Evolutionary conservation across 2,888 invertebrate genomes (phyloP).

Genomic region (Corbicula japonica): DNA sequence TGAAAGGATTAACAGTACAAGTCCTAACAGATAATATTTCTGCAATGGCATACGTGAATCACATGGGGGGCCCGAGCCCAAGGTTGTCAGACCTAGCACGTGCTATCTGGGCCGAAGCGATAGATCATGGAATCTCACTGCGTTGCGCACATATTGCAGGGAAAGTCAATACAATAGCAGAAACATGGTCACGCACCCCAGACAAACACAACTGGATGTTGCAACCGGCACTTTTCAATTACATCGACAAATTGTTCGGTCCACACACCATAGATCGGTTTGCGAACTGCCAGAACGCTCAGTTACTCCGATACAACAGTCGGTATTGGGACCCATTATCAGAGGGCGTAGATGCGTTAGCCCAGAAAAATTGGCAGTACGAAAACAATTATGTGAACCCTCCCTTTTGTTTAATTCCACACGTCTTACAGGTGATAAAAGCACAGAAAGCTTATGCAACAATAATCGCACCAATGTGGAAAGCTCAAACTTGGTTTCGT

Average conservation of each 20-base stretch:
- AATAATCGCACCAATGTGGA: constrained; percentile 29
- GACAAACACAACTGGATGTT: constrained; percentile 41
- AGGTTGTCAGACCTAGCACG: constrained; percentile 22
- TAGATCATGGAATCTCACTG: constrained; percentile 40
- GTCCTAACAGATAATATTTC: constrained; percentile 36
- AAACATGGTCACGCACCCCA: constrained; percentile 43
- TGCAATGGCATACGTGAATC: constrained; percentile 45
- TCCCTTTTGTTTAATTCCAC: constrained; percentile 39
- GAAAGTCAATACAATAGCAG: constrained; percentile 29
- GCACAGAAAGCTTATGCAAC: too few relatives aligned
- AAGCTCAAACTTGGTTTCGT: constrained; percentile 6
- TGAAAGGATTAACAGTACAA: constrained; percentile 27
- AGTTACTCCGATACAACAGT: constrained; percentile 40
- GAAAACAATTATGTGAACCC: constrained; percentile 56
- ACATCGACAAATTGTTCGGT: constrained; percentile 38
- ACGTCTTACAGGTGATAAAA: too few relatives aligned
- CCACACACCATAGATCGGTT: constrained; percentile 36
- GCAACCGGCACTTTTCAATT: constrained; percentile 27
- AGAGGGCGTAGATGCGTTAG: constrained; percentile 33
- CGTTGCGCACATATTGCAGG: constrained; percentile 42
- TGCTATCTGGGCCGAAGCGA: constrained; percentile 41
- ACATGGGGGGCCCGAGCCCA: constrained; percentile 42
- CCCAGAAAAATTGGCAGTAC: constrained; percentile 34
- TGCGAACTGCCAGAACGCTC: constrained; percentile 24
- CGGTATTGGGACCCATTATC: constrained; percentile 27